These are phyloP conservation scores for Nomada ruficornis DNA, from an alignment of 2,888 invertebrate genomes.

Conservation along the genomic window DNA sequence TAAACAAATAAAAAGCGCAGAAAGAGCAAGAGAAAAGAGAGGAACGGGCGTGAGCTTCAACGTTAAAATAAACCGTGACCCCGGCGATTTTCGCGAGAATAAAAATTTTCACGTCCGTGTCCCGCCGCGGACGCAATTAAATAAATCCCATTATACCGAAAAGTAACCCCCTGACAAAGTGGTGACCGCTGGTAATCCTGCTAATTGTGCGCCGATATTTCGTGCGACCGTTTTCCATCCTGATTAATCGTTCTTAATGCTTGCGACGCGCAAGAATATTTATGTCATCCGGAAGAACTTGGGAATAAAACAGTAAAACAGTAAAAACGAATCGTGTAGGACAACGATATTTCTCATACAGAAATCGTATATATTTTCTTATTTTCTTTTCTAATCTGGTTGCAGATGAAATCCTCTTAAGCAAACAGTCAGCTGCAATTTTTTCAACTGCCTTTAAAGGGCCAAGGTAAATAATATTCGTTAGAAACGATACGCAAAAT, in stretches of 20 bases:
- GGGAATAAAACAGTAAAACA: not conserved
- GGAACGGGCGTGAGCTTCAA: not conserved
- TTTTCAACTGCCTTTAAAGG: too few species aligned
- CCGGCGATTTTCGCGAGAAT: constrained; percentile 31
- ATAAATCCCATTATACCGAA: constrained; percentile 43
- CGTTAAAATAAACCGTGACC: constrained; percentile 43
- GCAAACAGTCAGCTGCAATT: too few species aligned
- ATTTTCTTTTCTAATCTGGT: too few species aligned
- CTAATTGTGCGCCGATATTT: constrained; percentile 54
- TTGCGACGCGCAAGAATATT: not conserved
- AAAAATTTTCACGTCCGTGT: constrained; percentile 20
- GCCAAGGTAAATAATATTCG: too few species aligned
- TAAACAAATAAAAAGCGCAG: constrained; percentile 19
- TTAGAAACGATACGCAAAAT: not conserved
- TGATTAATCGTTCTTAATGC: constrained; percentile 44
- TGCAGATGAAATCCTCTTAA: too few species aligned
- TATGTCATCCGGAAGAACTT: not conserved
- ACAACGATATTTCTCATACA: too few species aligned
- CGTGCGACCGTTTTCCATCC: constrained; percentile 2
- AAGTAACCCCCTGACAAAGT: constrained; percentile 20
- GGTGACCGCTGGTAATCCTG: constrained; percentile 12
- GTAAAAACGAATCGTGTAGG: too few species aligned
- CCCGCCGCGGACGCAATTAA: constrained; percentile 41
- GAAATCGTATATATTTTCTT: too few species aligned
- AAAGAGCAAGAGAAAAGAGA: not conserved